These are phyloP conservation scores for Noctua pronuba DNA, from an alignment of 2,888 invertebrate genomes.

Conservation along the genomic window DNA sequence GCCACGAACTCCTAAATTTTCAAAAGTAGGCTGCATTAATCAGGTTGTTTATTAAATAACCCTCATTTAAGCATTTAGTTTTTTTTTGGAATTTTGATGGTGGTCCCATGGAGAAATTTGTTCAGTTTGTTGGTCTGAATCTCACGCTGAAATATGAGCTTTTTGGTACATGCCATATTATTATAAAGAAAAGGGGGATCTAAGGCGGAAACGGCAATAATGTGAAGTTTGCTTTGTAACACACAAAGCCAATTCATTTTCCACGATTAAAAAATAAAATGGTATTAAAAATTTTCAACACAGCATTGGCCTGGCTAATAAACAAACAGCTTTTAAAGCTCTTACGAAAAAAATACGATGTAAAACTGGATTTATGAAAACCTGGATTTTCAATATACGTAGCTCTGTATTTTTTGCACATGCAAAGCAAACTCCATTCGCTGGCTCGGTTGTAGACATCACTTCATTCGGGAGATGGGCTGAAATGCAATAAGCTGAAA, in stretches of 20 bases:
- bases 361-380: conserved; percentile 1
- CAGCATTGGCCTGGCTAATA: neutral
- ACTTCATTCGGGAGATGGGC: conserved; percentile 73
- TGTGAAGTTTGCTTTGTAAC: neutral
- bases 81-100: too few species aligned
- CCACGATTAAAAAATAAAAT: neutral
- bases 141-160: too few species aligned
- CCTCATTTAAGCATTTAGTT: too few species aligned
- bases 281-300: neutral
- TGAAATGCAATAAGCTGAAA: conserved; percentile 78
- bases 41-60: neutral
- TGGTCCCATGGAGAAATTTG: too few species aligned
- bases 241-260: neutral
- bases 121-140: too few species aligned
- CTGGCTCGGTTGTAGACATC: conserved; percentile 65
- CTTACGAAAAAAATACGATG: neutral
- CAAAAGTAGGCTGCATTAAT: neutral
- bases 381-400: conserved; percentile 27
- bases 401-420: conserved; percentile 22
- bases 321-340: neutral
- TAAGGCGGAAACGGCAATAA: neutral
- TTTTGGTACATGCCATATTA: too few species aligned
- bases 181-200: too few species aligned
- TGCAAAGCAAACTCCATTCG: conserved; percentile 21
- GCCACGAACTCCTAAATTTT: too few species aligned